phyloP scores from a whole-genome alignment of 2,113 vertebrate species.

The Tragelaphus imberbis region DNA sequence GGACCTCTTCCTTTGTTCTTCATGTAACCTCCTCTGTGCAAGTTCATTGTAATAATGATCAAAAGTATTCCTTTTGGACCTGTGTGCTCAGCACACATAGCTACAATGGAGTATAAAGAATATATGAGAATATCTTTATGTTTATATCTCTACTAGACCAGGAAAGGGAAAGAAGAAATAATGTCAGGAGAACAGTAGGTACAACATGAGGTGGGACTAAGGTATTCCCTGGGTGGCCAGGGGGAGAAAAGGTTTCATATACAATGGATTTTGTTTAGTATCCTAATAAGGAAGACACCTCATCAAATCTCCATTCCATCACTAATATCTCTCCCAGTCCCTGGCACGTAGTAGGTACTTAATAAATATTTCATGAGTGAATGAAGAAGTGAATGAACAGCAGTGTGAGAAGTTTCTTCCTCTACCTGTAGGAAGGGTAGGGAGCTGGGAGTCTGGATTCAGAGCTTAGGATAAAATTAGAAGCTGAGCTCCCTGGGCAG shows the following conservation, averaged over 20 bases:
- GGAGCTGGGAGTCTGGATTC: not conserved
- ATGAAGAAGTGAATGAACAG: not conserved
- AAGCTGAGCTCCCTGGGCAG: not conserved
- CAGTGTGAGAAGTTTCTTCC: not conserved
- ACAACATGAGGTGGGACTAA: not conserved
- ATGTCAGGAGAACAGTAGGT: not conserved
- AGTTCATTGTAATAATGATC: not conserved
- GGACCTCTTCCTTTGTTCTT: not conserved
- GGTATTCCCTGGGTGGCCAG: not conserved
- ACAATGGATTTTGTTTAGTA: not conserved
- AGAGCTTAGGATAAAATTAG: not conserved
- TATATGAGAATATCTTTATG: not conserved
- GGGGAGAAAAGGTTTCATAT: not conserved
- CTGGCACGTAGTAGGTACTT: not conserved
- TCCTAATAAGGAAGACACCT: not conserved
- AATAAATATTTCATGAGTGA: not conserved
- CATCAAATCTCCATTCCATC: not conserved
- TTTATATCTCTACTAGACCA: not conserved
- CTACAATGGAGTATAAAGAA: not conserved
- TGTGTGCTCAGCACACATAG: not conserved
- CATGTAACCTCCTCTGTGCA: not conserved
- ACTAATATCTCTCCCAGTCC: not conserved
- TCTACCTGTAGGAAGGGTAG: not conserved
- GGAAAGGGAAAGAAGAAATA: not conserved
- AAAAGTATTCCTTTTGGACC: not conserved